phyloP scores from a whole-genome alignment of 2,797 vertebrate species.

The Gallinago stenura region DNA sequence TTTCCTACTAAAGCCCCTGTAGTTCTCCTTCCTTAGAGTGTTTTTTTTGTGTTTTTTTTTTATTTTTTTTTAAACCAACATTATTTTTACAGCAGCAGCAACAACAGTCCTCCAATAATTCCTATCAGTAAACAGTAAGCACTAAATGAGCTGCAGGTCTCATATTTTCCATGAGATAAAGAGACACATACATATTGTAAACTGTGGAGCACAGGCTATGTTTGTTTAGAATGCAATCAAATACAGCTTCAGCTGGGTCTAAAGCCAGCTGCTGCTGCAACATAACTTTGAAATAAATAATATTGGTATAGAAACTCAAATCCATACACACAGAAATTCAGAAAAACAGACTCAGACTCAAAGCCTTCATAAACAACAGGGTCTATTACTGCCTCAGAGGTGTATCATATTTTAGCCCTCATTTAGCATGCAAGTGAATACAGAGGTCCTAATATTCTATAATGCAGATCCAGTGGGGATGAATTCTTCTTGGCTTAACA shows the following conservation, averaged over 20 bases:
- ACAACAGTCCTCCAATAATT: conserved; percentile 25
- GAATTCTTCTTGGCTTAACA: not conserved
- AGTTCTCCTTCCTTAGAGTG: not conserved
- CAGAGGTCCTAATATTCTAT: not conserved
- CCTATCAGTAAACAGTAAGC: conserved; percentile 38
- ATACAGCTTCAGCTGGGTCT: not conserved
- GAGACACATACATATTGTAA: not conserved
- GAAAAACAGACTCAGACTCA: not conserved
- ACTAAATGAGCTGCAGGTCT: conserved; percentile 30
- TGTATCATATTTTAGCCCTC: not conserved
- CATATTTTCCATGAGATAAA: conserved; percentile 16
- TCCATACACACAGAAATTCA: not conserved
- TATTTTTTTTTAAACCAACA: not conserved
- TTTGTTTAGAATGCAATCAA: conserved; percentile 32
- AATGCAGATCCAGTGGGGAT: not conserved
- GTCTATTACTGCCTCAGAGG: not conserved
- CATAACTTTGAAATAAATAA: conserved; percentile 35
- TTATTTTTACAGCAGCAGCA: conserved; percentile 39
- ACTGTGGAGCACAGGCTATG: not conserved
- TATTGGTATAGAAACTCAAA: not conserved
- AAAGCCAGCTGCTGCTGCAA: conserved; percentile 34
- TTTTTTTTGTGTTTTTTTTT: too few relatives aligned
- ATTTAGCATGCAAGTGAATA: not conserved
- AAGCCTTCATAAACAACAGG: not conserved
- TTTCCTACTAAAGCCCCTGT: conserved; percentile 26